Percentiles rank a stretch among this genome's conserved stretches.
Evolutionary conservation across 1,140 invertebrate genomes (phyloP).

Genomic region (Hermetia illucens): DNA sequence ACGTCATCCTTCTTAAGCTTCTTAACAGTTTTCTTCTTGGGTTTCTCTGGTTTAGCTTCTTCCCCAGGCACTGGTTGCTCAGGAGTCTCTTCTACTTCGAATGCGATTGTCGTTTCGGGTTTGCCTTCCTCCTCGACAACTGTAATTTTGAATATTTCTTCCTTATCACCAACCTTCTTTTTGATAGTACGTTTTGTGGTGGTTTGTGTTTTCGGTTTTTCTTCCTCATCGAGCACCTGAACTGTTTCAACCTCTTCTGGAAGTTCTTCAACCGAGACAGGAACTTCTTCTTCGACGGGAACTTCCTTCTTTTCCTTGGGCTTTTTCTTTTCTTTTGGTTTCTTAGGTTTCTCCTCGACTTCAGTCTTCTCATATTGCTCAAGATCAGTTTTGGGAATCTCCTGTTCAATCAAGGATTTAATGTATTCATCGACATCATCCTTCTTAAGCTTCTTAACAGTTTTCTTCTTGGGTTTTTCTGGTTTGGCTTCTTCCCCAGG

Average conservation of each 20-base stretch:
- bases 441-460: constrained; percentile 23
- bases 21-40: constrained; percentile 16
- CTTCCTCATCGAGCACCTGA: constrained; percentile 10
- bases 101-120: constrained; percentile 9
- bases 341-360: too few relatives aligned
- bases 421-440: constrained; percentile 10
- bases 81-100: constrained; percentile 17
- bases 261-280: constrained; percentile 5
- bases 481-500: constrained; percentile 8
- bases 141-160: constrained; percentile 25
- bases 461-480: constrained; percentile 11
- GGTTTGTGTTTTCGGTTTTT: constrained; percentile 11
- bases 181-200: constrained; percentile 16
- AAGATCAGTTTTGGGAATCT: too few relatives aligned
- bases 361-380: too few relatives aligned
- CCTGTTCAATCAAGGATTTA: not conserved
- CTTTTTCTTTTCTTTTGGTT: too few relatives aligned
- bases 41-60: constrained; percentile 13
- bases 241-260: too few relatives aligned
- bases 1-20: constrained; percentile 21
- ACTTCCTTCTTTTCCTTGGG: too few relatives aligned
- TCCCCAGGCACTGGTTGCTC: too few relatives aligned
- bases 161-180: constrained; percentile 14
- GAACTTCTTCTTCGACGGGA: constrained; percentile 6
- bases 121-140: constrained; percentile 13